phyloP scores from a whole-genome alignment of 2,113 vertebrate species.

The Sprattus sprattus region DNA sequence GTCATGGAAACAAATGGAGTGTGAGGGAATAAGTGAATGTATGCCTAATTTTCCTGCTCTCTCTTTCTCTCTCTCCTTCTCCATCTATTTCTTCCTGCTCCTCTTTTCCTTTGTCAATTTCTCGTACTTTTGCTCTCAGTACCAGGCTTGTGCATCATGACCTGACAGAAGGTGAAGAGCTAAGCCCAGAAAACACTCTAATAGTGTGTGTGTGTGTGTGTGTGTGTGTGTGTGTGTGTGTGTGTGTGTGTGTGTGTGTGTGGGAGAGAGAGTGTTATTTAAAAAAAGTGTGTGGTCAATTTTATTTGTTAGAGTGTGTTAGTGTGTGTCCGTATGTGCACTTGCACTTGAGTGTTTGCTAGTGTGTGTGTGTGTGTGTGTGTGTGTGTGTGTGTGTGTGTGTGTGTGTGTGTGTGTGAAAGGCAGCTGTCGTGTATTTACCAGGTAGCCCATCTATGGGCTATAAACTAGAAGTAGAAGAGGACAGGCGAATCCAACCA shows the following conservation, averaged over 20 bases:
- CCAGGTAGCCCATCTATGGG: too few species aligned
- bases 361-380: neutral
- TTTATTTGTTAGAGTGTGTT: neutral
- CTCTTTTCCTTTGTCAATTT: neutral
- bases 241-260: neutral
- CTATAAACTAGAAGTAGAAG: too few species aligned
- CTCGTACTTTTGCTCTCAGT: neutral
- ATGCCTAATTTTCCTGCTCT: neutral
- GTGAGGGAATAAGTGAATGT: neutral
- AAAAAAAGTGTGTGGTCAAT: neutral
- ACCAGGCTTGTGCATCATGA: conserved; percentile 51
- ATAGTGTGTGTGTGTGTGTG: neutral
- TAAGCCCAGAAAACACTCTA: neutral
- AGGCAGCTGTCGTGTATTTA: too few species aligned
- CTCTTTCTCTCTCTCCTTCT: neutral
- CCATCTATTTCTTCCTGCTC: neutral
- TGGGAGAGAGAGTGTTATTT: neutral
- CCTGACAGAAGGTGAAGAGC: neutral
- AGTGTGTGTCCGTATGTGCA: neutral
- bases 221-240: neutral
- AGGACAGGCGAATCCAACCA: too few species aligned
- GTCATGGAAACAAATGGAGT: conserved; percentile 8
- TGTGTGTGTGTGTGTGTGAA: conserved; percentile 18
- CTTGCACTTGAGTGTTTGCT: neutral
- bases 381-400: conserved; percentile 7